These are phyloP conservation scores for Sinopyrophorus schimmeli DNA, from an alignment of 2,888 invertebrate genomes.

Conservation along the genomic window DNA sequence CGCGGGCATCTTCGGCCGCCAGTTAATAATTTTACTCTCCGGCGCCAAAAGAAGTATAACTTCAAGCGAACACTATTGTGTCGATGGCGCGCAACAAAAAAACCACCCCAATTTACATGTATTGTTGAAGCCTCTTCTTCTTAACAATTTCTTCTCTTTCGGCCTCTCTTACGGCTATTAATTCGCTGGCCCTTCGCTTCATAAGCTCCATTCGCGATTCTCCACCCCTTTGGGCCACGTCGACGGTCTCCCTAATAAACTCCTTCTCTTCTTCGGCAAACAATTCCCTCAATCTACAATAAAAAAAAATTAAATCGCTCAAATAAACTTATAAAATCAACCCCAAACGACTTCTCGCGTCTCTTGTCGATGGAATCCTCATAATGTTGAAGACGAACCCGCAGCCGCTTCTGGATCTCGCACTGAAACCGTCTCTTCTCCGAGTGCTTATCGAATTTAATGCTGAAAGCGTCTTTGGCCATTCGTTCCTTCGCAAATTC, in stretches of 20 bases:
- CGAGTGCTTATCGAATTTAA: conserved; percentile 44
- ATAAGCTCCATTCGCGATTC: conserved; percentile 59
- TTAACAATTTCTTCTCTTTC: conserved; percentile 58
- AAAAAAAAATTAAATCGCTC: conserved; percentile 20
- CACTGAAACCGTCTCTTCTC: conserved; percentile 40
- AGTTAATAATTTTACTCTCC: no score
- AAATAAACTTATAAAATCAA: neutral
- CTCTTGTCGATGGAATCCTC: conserved; percentile 50
- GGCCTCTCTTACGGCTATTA: conserved; percentile 58
- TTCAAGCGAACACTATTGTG: no score
- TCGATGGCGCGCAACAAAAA: no score
- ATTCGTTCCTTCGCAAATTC: conserved; percentile 26
- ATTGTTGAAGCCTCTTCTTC: conserved; percentile 55
- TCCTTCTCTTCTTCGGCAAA: conserved; percentile 58
- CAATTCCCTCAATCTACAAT: conserved; percentile 58
- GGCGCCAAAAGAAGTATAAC: no score
- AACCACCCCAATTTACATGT: conserved; percentile 38
- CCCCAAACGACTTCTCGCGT: conserved; percentile 49
- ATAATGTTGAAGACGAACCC: conserved; percentile 44
- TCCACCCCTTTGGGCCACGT: conserved; percentile 59
- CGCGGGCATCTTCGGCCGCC: no score
- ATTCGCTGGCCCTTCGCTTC: conserved; percentile 54
- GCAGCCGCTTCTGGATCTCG: conserved; percentile 43
- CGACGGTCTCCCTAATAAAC: conserved; percentile 60
- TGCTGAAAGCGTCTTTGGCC: conserved; percentile 32